Conservation (phyloP, 2,113 vertebrate species). For the Prietella phreatophila region DNA sequence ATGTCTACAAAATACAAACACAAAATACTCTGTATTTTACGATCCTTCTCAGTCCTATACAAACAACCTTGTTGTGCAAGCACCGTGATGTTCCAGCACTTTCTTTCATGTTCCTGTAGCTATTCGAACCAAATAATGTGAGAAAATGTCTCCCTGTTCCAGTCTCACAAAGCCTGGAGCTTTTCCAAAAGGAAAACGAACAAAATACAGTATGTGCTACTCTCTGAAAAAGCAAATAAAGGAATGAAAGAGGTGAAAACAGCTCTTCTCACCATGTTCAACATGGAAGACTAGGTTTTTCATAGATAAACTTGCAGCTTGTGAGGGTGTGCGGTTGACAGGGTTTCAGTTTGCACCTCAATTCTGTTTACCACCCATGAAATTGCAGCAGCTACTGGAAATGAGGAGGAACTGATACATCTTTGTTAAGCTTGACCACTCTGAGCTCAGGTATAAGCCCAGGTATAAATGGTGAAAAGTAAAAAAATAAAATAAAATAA, state of each 20-base stretch:
- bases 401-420: not conserved
- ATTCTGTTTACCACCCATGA: conserved; percentile 21
- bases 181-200: not conserved
- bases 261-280: conserved; percentile 6
- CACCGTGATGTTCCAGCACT: conserved; percentile 23
- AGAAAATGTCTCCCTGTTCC: conserved; percentile 5
- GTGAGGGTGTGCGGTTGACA: not conserved
- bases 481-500: not conserved
- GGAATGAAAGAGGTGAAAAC: not conserved
- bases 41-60: not conserved
- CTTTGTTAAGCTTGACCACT: conserved; percentile 1
- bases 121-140: not conserved
- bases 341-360: not conserved
- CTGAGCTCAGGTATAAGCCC: not conserved
- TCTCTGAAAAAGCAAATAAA: conserved; percentile 18
- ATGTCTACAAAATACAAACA: not conserved
- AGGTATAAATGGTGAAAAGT: not conserved
- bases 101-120: conserved; percentile 12
- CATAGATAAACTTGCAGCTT: not conserved
- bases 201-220: not conserved
- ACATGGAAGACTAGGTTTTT: not conserved
- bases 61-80: conserved; percentile 7
- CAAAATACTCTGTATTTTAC: not conserved
- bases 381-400: conserved; percentile 25
- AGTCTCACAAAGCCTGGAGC: conserved; percentile 2